Evolutionary conservation across 2,113 vertebrate genomes (phyloP).

Genomic region (Cyanocitta stelleri): DNA sequence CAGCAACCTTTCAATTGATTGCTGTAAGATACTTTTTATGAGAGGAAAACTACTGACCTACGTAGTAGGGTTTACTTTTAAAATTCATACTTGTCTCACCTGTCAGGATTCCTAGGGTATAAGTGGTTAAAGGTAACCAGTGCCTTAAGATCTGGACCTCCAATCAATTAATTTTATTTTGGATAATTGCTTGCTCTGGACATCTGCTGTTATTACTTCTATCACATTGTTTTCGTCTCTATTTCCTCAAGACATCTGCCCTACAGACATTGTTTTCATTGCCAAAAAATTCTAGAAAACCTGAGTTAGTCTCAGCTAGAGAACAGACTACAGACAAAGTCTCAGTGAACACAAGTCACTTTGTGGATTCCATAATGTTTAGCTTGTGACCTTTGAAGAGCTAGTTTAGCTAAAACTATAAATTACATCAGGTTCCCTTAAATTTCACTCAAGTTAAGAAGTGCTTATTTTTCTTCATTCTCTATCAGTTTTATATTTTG

Average conservation of each 20-base stretch:
- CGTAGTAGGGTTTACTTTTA: not conserved
- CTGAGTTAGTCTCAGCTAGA: not conserved
- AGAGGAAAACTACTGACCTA: not conserved
- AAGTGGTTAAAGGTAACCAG: not conserved
- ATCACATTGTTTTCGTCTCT: conserved; percentile 18
- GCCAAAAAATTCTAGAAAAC: conserved; percentile 4
- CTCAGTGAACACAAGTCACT: not conserved
- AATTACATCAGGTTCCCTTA: not conserved
- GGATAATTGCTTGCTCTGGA: conserved; percentile 8
- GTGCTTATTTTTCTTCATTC: not conserved
- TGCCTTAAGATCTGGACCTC: not conserved
- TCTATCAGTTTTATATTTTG: not conserved
- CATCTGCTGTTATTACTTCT: conserved; percentile 29
- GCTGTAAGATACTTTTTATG: not conserved
- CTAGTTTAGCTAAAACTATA: not conserved
- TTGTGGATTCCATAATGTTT: not conserved
- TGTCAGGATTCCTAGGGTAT: not conserved
- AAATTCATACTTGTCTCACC: not conserved
- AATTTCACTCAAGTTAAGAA: not conserved
- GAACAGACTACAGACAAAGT: not conserved
- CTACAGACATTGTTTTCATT: not conserved
- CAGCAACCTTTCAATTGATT: not conserved
- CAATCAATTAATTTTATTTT: not conserved
- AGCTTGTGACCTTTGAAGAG: not conserved
- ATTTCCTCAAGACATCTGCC: conserved; percentile 33